A percentile compares a stretch with the other conserved stretches of the same genome.
Evolutionary conservation across 2,888 invertebrate species (phyloP).

Genomic region (Drosophila colorata): DNA sequence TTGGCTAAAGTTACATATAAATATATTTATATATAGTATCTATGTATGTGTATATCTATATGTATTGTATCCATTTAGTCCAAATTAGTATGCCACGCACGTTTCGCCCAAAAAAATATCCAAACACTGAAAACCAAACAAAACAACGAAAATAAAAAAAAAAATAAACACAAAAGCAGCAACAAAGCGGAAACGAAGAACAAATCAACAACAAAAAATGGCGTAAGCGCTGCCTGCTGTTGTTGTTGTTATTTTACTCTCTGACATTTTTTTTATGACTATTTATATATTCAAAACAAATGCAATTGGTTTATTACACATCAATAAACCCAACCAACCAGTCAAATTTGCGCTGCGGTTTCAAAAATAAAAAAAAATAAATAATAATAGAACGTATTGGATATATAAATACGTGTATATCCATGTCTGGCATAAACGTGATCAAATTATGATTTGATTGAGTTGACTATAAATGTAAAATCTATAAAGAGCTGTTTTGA

Average conservation of each 20-base stretch:
- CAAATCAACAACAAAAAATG: conserved; percentile 58
- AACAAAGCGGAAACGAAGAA: conserved; percentile 57
- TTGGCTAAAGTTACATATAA: conserved; percentile 5
- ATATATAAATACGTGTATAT: conserved; percentile 38
- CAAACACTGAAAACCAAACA: conserved; percentile 38
- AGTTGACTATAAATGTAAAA: conserved; percentile 1
- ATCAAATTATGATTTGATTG: conserved; percentile 60
- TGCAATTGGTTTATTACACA: conserved; percentile 83
- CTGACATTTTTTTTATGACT: conserved; percentile 62
- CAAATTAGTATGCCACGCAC: conserved; percentile 79
- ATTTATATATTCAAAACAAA: conserved; percentile 84
- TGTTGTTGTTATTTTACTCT: conserved; percentile 13
- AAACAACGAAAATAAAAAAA: conserved; percentile 23
- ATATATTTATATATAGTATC: conserved; percentile 14
- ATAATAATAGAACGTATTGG: conserved; percentile 26
- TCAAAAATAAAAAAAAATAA: conserved; percentile 9
- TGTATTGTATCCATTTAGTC: conserved; percentile 61
- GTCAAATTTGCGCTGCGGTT: conserved; percentile 67
- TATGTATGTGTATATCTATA: neutral
- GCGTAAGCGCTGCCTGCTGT: conserved; percentile 38
- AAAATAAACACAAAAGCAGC: conserved; percentile 31
- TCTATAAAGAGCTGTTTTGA: neutral
- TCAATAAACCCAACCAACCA: conserved; percentile 71
- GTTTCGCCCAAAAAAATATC: conserved; percentile 47
- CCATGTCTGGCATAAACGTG: conserved; percentile 55